A percentile compares a stretch with the other conserved stretches of the same genome.
Evolutionary conservation across 2,888 invertebrate genomes (phyloP).

Genomic region (Polietes domitor): DNA sequence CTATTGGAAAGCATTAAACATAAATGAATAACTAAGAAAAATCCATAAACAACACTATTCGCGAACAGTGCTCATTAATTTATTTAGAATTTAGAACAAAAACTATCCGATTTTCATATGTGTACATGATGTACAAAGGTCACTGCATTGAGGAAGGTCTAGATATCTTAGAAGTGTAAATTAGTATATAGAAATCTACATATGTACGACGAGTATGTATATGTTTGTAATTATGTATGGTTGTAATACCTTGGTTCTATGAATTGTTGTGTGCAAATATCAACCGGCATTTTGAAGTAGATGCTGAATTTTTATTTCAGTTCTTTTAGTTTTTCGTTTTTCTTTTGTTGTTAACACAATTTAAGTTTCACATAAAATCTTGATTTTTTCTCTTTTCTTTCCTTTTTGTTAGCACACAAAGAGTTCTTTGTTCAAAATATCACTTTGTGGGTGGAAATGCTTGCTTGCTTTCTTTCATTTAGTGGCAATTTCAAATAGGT

Average conservation of each 20-base stretch:
- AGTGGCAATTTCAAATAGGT: too few relatives aligned
- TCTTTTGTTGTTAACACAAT: conserved; percentile 20
- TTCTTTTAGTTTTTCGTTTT: conserved; percentile 30
- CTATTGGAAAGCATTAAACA: not conserved
- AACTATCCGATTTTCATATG: not conserved
- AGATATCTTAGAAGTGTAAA: conserved; percentile 15
- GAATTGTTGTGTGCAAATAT: conserved; percentile 67
- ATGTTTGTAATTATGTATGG: not conserved
- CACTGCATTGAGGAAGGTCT: conserved; percentile 13
- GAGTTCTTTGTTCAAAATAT: not conserved
- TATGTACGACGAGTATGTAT: not conserved
- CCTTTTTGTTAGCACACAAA: not conserved
- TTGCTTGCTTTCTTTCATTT: not conserved
- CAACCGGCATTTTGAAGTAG: conserved; percentile 64
- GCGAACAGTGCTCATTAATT: not conserved
- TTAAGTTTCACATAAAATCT: conserved; percentile 16
- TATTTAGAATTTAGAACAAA: not conserved
- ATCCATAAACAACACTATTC: not conserved
- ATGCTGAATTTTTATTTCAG: conserved; percentile 20
- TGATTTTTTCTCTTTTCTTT: not conserved
- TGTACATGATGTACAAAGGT: too few relatives aligned
- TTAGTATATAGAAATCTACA: not conserved
- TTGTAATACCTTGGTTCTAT: conserved; percentile 65
- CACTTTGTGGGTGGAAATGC: not conserved
- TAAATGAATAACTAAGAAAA: not conserved